Evolutionary conservation across 2,888 invertebrate species (phyloP).

Genomic region (Drosophila niveifrons): DNA sequence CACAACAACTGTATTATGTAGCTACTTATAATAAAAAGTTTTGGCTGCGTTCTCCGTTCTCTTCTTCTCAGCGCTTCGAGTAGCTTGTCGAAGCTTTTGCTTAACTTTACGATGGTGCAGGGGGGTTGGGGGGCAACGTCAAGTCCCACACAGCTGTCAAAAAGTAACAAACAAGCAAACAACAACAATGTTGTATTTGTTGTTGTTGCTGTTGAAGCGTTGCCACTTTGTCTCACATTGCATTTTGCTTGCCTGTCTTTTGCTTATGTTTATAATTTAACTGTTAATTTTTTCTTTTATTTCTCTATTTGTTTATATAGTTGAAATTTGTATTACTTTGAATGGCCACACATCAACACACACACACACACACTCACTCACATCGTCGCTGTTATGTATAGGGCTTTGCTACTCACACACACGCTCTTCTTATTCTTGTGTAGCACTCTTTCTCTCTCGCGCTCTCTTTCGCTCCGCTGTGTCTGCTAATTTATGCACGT

Average conservation of each 20-base stretch:
- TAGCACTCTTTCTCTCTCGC: constrained; percentile 34
- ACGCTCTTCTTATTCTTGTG: constrained; percentile 41
- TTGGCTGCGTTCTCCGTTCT: constrained; percentile 28
- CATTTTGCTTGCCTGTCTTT: constrained; percentile 33
- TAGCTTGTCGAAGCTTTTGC: constrained; percentile 61
- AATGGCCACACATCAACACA: constrained; percentile 47
- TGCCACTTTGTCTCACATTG: constrained; percentile 44
- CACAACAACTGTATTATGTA: constrained; percentile 24
- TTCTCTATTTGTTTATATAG: constrained; percentile 32
- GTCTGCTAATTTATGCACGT: constrained; percentile 68
- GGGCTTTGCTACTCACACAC: constrained; percentile 42
- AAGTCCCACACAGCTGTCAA: constrained; percentile 36
- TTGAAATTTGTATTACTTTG: constrained; percentile 50
- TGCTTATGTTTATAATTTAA: constrained; percentile 33
- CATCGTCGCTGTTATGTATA: constrained; percentile 30
- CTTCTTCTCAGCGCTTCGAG: constrained; percentile 27
- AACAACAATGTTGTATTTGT: background rate
- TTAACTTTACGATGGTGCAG: constrained; percentile 16
- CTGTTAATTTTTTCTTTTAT: constrained; percentile 13
- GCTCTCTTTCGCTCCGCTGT: constrained; percentile 40
- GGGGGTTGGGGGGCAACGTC: background rate
- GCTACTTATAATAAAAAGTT: constrained; percentile 53
- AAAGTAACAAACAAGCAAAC: constrained; percentile 29
- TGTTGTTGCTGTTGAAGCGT: constrained; percentile 11
- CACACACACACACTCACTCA: constrained; percentile 2